Evolutionary conservation across 2,113 vertebrate genomes (phyloP).

Genomic region (Cynoglossus semilaevis): DNA sequence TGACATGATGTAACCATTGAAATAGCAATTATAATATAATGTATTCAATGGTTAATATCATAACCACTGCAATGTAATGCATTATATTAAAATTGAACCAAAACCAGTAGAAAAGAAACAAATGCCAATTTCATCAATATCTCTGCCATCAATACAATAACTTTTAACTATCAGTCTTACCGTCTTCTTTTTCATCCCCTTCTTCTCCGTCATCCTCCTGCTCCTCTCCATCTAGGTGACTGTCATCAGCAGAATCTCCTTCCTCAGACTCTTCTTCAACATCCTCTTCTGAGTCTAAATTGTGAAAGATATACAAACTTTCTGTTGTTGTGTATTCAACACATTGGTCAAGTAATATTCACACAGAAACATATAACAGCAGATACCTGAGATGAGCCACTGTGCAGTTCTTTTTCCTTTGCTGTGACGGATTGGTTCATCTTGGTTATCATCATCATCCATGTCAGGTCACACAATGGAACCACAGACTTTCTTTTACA

Average conservation of each 20-base stretch:
- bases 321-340: not conserved
- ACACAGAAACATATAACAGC: not conserved
- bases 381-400: constrained; percentile 77
- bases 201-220: constrained; percentile 74
- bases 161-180: constrained; percentile 20
- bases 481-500: not conserved
- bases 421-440: constrained; percentile 82
- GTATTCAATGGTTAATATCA: too few relatives aligned
- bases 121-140: too few relatives aligned
- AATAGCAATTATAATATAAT: too few relatives aligned
- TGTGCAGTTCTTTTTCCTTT: constrained; percentile 71
- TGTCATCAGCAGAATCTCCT: constrained; percentile 68
- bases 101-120: too few relatives aligned
- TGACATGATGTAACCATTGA: too few relatives aligned
- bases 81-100: too few relatives aligned
- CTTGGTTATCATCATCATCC: constrained; percentile 91
- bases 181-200: constrained; percentile 73
- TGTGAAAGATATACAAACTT: not conserved
- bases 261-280: constrained; percentile 70
- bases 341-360: not conserved
- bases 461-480: constrained; percentile 82
- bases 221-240: constrained; percentile 59
- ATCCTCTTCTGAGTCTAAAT: constrained; percentile 74
- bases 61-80: too few relatives aligned
- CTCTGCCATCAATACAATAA: not conserved